These are phyloP conservation scores for Mixornis gularis DNA, from an alignment of 2,113 vertebrate genomes.

Conservation along the genomic window DNA sequence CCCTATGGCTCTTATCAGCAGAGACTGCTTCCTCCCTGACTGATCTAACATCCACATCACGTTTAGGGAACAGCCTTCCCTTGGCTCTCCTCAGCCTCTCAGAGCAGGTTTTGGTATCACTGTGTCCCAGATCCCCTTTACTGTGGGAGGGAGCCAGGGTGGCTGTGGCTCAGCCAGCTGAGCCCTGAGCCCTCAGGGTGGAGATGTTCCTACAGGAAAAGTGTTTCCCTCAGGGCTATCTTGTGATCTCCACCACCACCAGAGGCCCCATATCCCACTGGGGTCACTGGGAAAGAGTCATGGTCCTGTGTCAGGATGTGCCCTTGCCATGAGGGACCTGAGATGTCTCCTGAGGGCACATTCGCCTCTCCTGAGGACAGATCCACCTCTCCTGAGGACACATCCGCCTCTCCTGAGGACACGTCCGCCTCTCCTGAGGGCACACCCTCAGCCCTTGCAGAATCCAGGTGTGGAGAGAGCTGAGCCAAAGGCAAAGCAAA, in stretches of 20 bases:
- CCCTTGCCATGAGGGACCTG: background rate
- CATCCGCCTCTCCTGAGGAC: background rate
- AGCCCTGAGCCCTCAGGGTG: background rate
- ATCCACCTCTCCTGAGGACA: background rate
- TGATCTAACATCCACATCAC: background rate
- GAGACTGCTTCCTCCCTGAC: background rate
- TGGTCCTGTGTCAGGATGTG: background rate
- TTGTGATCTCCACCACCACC: background rate
- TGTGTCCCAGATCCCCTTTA: background rate
- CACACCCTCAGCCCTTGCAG: background rate
- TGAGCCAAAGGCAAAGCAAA: background rate
- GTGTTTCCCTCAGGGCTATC: background rate
- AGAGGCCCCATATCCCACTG: background rate
- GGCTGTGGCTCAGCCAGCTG: background rate
- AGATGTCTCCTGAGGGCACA: background rate
- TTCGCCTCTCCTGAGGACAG: background rate
- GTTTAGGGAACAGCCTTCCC: background rate
- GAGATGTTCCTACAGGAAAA: background rate
- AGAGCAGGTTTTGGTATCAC: background rate
- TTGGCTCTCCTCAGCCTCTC: background rate
- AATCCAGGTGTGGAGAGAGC: background rate
- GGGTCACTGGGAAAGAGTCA: background rate
- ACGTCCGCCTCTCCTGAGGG: background rate
- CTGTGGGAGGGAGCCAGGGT: background rate
- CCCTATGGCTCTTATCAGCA: background rate